Evolutionary conservation across 53 echinoderm and acorn worm genomes (phyloP).

Genomic region (Echinometra lucunter): DNA sequence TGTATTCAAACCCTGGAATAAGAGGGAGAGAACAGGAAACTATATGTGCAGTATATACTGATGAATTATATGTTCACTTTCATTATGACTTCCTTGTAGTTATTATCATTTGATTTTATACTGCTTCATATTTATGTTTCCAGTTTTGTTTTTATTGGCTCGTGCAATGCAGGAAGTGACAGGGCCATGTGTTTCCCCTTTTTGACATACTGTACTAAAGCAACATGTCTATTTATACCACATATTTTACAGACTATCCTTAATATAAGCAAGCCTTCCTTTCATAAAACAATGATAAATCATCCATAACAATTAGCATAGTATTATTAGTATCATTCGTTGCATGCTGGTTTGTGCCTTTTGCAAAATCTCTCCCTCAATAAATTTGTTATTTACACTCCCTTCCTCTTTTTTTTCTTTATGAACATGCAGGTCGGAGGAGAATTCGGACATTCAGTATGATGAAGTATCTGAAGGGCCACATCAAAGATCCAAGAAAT

Average conservation of each 20-base stretch:
- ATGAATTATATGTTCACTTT: background rate
- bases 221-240: background rate
- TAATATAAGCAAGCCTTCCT: too few relatives aligned
- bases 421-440: conserved; percentile 65
- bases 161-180: background rate
- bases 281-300: too few relatives aligned
- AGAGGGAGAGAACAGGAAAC: background rate
- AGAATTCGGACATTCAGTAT: conserved; percentile 89
- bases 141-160: background rate
- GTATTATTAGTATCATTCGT: background rate
- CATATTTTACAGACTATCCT: too few relatives aligned
- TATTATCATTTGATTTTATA: background rate
- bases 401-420: background rate
- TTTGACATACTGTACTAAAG: background rate
- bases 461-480: conserved; percentile 90
- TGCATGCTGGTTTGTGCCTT: background rate
- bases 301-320: background rate
- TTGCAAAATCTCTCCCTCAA: background rate
- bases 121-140: background rate
- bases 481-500: conserved; percentile 85
- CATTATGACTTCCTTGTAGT: background rate
- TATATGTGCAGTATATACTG: background rate
- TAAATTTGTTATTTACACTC: background rate
- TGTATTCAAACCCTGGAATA: background rate
- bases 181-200: background rate